phyloP scores from a whole-genome alignment of 2,888 invertebrate species.

The Hydroisotoma schaefferi region DNA sequence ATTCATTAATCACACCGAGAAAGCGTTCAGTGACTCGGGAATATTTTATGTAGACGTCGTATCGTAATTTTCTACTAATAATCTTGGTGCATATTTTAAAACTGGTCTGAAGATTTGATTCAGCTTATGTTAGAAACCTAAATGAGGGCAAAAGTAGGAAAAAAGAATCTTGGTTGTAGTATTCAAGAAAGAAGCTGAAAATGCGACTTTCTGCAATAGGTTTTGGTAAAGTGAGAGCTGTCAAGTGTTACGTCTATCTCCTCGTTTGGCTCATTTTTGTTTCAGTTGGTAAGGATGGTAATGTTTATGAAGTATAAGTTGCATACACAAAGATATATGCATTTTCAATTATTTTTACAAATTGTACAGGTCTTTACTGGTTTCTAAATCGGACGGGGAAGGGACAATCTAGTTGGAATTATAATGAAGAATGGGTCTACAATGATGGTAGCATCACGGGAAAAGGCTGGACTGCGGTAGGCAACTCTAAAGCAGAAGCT shows the following conservation, averaged over 20 bases:
- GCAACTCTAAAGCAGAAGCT: conserved; percentile 15
- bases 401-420: conserved; percentile 31
- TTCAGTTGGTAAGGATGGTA: conserved; percentile 37
- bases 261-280: conserved; percentile 47
- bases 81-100: no score
- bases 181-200: neutral
- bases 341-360: neutral
- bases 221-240: conserved; percentile 39
- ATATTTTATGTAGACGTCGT: no score
- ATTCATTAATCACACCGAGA: no score
- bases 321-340: neutral
- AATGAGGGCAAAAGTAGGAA: no score
- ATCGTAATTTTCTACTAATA: no score
- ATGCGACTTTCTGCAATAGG: conserved; percentile 4
- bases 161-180: no score
- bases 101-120: no score
- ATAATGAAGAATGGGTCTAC: neutral
- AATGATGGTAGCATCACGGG: neutral
- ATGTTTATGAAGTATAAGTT: neutral
- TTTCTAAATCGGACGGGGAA: conserved; percentile 38
- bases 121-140: no score
- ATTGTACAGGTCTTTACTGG: conserved; percentile 42
- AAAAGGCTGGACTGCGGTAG: conserved; percentile 19
- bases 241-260: conserved; percentile 45
- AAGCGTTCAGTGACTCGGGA: no score